Evolutionary conservation across 2,113 vertebrate species (phyloP).

Genomic region (Corvus hawaiiensis): DNA sequence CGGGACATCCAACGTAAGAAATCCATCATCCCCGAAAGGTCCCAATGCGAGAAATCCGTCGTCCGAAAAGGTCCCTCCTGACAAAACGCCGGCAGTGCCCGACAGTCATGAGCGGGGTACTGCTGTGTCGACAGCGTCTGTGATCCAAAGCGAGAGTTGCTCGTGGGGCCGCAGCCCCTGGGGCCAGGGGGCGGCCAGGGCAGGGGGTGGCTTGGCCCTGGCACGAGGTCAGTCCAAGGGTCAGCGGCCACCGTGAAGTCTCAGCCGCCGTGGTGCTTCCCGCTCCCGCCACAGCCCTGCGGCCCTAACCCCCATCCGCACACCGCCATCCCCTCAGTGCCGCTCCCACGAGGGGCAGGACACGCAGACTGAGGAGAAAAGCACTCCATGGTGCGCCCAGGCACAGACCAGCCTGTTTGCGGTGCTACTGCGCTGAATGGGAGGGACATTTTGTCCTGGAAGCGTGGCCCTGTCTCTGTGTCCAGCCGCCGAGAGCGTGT

Average conservation of each 20-base stretch:
- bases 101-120: background rate
- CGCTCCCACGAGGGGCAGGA: background rate
- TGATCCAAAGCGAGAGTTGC: background rate
- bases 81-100: background rate
- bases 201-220: background rate
- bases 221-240: background rate
- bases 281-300: rapidly evolving
- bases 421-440: background rate
- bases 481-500: background rate
- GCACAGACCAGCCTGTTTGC: background rate
- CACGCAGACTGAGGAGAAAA: rapidly evolving
- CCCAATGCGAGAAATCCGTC: background rate
- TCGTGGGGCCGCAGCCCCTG: background rate
- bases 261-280: rapidly evolving
- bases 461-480: background rate
- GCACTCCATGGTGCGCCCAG: rapidly evolving
- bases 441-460: background rate
- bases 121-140: background rate
- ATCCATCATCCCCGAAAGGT: background rate
- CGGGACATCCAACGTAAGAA: background rate
- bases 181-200: rapidly evolving
- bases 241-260: rapidly evolving
- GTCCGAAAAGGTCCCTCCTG: background rate
- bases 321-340: background rate
- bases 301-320: background rate